A percentile compares a stretch with the other conserved stretches of the same genome.
These are phyloP conservation scores for Willowsia nigromaculata DNA, from an alignment of 2,888 invertebrate genomes.

Conservation along the genomic window DNA sequence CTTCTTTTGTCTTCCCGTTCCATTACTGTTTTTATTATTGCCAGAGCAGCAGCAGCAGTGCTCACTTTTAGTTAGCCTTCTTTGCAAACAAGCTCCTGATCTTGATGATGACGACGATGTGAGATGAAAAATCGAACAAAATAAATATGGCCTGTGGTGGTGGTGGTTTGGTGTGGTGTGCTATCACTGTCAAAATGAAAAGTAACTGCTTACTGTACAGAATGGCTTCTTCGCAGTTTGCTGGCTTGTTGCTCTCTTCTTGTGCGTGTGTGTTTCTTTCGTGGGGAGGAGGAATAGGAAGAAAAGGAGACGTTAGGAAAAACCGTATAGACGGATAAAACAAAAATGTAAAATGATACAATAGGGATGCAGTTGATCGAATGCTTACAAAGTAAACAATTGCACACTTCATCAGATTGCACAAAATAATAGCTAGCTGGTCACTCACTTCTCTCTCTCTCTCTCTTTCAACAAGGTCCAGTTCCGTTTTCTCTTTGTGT, in stretches of 20 bases:
- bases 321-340: background rate
- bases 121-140: slow-evolving; percentile 39
- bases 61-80: slow-evolving; percentile 55
- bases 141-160: slow-evolving; percentile 43
- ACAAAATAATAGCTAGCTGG: background rate
- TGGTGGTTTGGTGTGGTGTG: slow-evolving; percentile 27
- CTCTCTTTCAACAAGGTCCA: background rate
- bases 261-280: background rate
- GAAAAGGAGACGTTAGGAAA: slow-evolving; percentile 14
- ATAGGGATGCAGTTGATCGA: background rate
- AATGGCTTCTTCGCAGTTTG: background rate
- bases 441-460: background rate
- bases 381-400: background rate
- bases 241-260: background rate
- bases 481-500: background rate
- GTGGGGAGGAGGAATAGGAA: background rate
- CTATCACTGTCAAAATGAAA: slow-evolving; percentile 60
- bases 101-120: slow-evolving; percentile 22
- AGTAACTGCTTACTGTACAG: slow-evolving; percentile 15
- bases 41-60: slow-evolving; percentile 5
- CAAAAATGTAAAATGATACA: background rate
- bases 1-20: slow-evolving; percentile 1
- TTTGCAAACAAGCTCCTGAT: slow-evolving; percentile 62
- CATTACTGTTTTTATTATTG: slow-evolving; percentile 19
- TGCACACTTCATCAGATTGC: background rate